Evolutionary conservation across 2,113 vertebrate species (phyloP), one percentile per base, ranked within the genome.

Genomic region (Oryzias melastigma): DNA sequence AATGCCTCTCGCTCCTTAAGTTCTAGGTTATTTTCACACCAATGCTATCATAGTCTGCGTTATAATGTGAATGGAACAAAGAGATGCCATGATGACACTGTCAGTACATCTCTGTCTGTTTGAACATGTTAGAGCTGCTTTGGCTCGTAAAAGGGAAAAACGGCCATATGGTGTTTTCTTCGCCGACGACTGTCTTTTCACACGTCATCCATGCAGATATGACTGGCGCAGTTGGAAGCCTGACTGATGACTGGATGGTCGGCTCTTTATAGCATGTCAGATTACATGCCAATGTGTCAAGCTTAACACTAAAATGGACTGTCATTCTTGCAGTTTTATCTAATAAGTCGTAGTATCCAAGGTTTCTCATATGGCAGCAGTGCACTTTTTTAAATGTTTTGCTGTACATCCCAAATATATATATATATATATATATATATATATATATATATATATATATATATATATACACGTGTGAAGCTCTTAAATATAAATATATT

Each of bases 161-260:
- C 46, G 43, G 61, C 66, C 82, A 88, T 81, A 81, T 85, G 82
- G 80, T 58, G 68, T 61, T 70, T 83, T 78, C 63, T 63, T 72
- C 67, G 55, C 68, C 29, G 48, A 68, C 13, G 27, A 64, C 17
- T 55, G 48, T 40, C 43, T 68, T 58, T 70, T 80, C 74, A 80
- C 66, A 62, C 70, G 72, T 75, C 19, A 45, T 55, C 65, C 56
- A 67, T 67, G 47, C 52, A 24, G 62, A 70, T 76, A 77, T 66
- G 64, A 45, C 64, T 43, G 24, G 47, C 73, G 57, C 72, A 19
- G 69, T 45, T 51, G 63, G 72, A 55, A 4, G 58, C 55, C 73
- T 77, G 77, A 75, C 73, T 78, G 58, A 61, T 60, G 63, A 71
- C 49, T 53, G 43, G 8, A 69, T 56, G 65, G 62, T 57, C 54